These are phyloP conservation scores for Pseudotriccus pelzelni DNA, from an alignment of 2,797 vertebrate genomes.

Conservation along the genomic window DNA sequence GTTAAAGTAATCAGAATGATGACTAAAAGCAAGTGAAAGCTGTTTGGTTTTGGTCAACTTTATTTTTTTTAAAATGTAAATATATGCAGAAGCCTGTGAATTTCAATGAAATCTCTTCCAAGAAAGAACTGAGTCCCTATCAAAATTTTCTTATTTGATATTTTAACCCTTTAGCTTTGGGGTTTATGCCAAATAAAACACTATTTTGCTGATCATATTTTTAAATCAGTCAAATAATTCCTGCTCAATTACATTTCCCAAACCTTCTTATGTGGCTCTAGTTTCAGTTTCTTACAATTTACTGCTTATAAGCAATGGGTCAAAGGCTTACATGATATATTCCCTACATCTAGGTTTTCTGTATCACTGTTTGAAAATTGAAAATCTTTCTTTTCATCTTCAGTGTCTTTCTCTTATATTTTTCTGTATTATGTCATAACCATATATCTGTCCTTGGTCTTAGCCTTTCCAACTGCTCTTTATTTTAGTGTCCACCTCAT, in stretches of 20 bases:
- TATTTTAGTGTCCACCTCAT: conserved; percentile 48
- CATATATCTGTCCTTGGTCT: conserved; percentile 58
- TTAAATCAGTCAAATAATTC: background rate
- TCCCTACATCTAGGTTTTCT: conserved; percentile 13
- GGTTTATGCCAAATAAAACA: background rate
- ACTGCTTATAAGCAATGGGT: conserved; percentile 33
- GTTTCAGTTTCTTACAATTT: conserved; percentile 40
- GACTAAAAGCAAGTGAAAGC: background rate
- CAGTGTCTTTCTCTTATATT: conserved; percentile 52
- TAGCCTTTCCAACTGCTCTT: conserved; percentile 55
- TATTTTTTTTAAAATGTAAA: background rate
- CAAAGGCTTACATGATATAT: conserved; percentile 33
- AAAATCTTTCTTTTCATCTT: conserved; percentile 48
- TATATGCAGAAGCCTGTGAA: background rate
- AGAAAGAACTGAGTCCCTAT: background rate
- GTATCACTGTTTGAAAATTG: conserved; percentile 46
- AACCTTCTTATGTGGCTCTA: background rate
- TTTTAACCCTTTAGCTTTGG: background rate
- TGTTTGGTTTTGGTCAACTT: background rate
- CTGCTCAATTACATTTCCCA: conserved; percentile 24
- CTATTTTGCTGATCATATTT: background rate
- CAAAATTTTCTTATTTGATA: background rate
- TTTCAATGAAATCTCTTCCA: background rate
- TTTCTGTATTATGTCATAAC: conserved; percentile 62
- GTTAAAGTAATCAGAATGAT: background rate